Base-by-base conservation (phyloP, 1,140 invertebrate species). In the Ips nitidus region DNA sequence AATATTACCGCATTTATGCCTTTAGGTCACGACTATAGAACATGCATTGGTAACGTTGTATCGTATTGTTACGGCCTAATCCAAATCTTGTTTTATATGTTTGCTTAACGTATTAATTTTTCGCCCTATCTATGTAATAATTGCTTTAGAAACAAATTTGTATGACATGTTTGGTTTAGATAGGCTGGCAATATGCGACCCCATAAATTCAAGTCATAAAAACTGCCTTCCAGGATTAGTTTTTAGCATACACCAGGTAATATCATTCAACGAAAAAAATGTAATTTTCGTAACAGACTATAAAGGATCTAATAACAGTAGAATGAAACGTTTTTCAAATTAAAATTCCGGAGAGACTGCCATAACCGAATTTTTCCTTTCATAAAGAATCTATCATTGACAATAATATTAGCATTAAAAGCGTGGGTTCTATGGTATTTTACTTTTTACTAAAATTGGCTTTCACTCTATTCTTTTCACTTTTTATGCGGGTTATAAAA, bases 81-180 rank as follows among this genome's bases (percentile, higher is more conserved):
- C 59, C 66, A 41, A 62, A 62, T 59, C 66, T 69, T 62, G 59
- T 69, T 60, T 62, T 61, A 59, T 62, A 43, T 69, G 66, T 69
- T 69, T 69, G 43, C 39, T 36, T 56, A 62, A 62, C 43, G 66
- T 69, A 69, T 69, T 69, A 69, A 69, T 69, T 69, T 69, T 62
- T 69, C 66, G 58, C 66, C 66, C 66, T 56, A 60, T 69, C 39
- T 40, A 62, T 45, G 37, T 69, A 52, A 69, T 69, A 69, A 69
- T 69, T 69, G 43, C 52, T 62, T 62, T 62, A n/a, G 22, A 69
- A 69, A 43, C 52, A 61, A 69, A 62, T 62, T 52, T 69, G 52
- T 56, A 69, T 69, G 52, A 50, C 45, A 50, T 50, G 22, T 50
- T 50, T 50, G 22, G 6, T 50, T 50, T 8, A 50, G 45, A 50